phyloP scores from a whole-genome alignment of 1,140 invertebrate species.

The Caenorhabditis remanei region DNA sequence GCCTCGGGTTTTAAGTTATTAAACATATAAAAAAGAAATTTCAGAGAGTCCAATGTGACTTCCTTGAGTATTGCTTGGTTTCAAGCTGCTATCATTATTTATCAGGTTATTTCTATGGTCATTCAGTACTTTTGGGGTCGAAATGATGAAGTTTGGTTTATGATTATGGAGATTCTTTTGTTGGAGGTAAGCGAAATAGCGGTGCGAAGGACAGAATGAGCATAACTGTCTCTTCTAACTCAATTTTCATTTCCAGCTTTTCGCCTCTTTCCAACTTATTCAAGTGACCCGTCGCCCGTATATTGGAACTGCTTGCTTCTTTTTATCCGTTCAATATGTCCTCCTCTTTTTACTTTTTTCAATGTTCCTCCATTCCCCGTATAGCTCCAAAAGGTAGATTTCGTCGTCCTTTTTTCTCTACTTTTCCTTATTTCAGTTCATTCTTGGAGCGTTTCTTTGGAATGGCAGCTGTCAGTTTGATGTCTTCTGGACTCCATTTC shows the following conservation, averaged over 20 bases:
- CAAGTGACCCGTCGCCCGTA: too few relatives aligned
- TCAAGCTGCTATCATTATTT: background rate
- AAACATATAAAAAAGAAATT: background rate
- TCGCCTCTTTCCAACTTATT: too few relatives aligned
- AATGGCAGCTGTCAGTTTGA: background rate
- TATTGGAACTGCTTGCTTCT: too few relatives aligned
- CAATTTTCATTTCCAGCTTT: too few relatives aligned
- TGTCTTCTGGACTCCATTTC: background rate
- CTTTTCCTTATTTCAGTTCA: background rate
- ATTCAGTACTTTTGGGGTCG: background rate
- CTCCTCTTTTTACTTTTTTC: too few relatives aligned
- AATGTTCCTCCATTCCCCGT: too few relatives aligned
- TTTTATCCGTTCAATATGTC: too few relatives aligned
- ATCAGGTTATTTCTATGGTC: background rate
- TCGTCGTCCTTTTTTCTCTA: too few relatives aligned
- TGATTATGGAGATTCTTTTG: background rate
- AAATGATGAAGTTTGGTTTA: background rate
- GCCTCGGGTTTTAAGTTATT: background rate
- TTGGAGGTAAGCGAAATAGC: background rate
- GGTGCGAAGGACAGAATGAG: too few relatives aligned
- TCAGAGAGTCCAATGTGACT: background rate
- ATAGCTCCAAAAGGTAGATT: too few relatives aligned
- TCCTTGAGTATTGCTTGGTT: background rate
- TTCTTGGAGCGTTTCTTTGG: background rate
- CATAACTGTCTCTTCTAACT: too few relatives aligned